Evolutionary conservation across 2,888 invertebrate species (phyloP).

Genomic region (Acleris emargana): DNA sequence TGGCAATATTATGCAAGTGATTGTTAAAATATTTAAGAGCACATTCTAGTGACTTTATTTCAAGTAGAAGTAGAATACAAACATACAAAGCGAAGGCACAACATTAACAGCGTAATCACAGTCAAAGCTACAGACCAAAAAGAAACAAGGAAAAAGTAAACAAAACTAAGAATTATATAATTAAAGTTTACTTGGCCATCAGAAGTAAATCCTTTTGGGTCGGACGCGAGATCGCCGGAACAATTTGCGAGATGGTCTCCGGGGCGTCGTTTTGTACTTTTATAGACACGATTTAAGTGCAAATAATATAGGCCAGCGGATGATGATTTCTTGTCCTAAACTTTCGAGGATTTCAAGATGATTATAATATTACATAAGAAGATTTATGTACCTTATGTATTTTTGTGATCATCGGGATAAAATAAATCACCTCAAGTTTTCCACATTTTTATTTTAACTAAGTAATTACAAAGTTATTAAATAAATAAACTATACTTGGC

Average conservation of each 20-base stretch:
- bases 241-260: constrained; percentile 46
- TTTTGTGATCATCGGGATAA: no score
- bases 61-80: no score
- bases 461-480: no score
- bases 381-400: no score
- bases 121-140: constrained; percentile 38
- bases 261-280: constrained; percentile 40
- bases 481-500: no score
- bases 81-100: no score
- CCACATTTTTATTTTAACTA: no score
- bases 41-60: no score
- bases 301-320: constrained; percentile 34
- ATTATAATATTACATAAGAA: no score
- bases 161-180: constrained; percentile 56
- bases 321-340: constrained; percentile 32
- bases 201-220: constrained; percentile 59
- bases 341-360: constrained; percentile 8
- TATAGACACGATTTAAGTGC: constrained; percentile 38
- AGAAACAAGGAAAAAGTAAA: constrained; percentile 46
- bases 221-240: constrained; percentile 41
- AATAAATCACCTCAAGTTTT: no score
- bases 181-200: constrained; percentile 60
- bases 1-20: no score
- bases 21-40: no score
- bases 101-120: constrained; percentile 40